Evolutionary conservation across 35 echinoderm and acorn worm genomes (phyloP).

Genomic region (Lytechinus variegatus): DNA sequence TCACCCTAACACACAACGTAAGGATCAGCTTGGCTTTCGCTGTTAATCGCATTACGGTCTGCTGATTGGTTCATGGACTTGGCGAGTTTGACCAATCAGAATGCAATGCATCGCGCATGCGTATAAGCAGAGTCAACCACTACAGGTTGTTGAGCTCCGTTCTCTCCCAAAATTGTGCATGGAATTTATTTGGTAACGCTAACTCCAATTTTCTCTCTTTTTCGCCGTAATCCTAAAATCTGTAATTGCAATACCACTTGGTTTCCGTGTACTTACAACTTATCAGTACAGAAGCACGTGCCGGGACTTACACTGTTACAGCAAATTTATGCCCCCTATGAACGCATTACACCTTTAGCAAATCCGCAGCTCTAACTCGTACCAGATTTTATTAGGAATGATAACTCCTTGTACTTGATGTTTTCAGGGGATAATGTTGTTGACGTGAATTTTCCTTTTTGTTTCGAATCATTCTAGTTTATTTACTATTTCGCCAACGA

Average conservation of each 20-base stretch:
- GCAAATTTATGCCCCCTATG: too few species aligned
- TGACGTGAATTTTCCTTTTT: too few species aligned
- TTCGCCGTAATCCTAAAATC: neutral
- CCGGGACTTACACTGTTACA: neutral
- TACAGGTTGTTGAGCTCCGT: neutral
- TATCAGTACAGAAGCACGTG: neutral
- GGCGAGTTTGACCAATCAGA: neutral
- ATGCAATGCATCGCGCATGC: neutral
- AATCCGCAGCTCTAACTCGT: too few species aligned
- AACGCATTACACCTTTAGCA: too few species aligned
- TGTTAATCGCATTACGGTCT: neutral
- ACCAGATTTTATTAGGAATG: too few species aligned
- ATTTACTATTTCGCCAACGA: too few species aligned
- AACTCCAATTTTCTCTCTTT: neutral
- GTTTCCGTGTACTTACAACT: neutral
- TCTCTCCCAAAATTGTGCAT: neutral
- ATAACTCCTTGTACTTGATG: too few species aligned
- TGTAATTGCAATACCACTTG: neutral
- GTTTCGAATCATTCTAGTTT: too few species aligned
- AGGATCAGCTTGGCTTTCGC: neutral
- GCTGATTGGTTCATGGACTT: neutral
- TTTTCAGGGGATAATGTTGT: too few species aligned
- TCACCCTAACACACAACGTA: neutral
- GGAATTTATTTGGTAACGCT: neutral
- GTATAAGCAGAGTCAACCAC: neutral